Evolutionary conservation across 2,888 invertebrate genomes (phyloP).

Genomic region (Schrankia costaestrigalis): DNA sequence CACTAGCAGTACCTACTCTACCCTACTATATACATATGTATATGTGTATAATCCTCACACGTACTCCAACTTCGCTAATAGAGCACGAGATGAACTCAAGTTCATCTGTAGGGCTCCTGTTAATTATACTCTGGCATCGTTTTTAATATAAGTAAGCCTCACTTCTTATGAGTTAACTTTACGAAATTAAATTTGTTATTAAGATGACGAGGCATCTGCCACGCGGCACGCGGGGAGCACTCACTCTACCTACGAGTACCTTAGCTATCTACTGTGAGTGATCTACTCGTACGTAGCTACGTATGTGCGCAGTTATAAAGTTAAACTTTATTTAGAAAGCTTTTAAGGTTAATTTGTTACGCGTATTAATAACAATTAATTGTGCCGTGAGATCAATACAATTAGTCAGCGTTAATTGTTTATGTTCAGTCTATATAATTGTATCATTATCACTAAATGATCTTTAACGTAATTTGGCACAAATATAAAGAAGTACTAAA

Average conservation of each 20-base stretch:
- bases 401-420: too few species aligned
- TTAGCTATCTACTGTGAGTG: too few species aligned
- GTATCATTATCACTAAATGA: too few species aligned
- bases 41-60: neutral
- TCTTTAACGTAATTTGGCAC: too few species aligned
- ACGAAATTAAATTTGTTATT: conserved; percentile 9
- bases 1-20: neutral
- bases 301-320: too few species aligned
- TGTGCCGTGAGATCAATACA: too few species aligned
- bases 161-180: conserved; percentile 6
- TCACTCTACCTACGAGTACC: neutral
- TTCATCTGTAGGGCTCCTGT: conserved; percentile 17
- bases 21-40: neutral
- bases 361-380: too few species aligned
- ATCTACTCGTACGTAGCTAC: too few species aligned
- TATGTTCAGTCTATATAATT: too few species aligned
- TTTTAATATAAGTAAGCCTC: conserved; percentile 26
- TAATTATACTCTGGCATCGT: conserved; percentile 23
- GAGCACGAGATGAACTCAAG: conserved; percentile 34
- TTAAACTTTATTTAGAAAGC: too few species aligned
- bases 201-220: conserved; percentile 9
- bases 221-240: neutral
- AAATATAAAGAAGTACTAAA: too few species aligned
- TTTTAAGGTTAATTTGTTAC: too few species aligned
- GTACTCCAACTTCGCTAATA: conserved; percentile 41